Evolutionary conservation across 2,113 vertebrate species (phyloP).

Genomic region (Vimba vimba): DNA sequence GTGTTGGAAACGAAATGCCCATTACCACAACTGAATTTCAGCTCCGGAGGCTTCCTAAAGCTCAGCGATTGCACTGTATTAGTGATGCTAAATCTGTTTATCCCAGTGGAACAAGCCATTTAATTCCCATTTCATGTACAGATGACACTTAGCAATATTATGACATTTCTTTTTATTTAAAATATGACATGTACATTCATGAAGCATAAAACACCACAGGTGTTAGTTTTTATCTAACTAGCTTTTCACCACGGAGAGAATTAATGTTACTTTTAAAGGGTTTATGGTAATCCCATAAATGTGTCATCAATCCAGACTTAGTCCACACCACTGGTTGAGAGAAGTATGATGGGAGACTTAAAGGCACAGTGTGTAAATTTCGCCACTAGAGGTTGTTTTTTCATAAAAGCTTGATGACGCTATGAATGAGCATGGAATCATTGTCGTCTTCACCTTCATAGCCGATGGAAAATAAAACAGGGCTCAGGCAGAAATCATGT

Average conservation of each 20-base stretch:
- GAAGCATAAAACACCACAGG: not conserved
- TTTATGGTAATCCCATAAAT: constrained; percentile 31
- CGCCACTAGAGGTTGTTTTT: too few species aligned
- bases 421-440: too few species aligned
- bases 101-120: not conserved
- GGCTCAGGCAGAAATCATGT: too few species aligned
- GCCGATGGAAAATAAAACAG: too few species aligned
- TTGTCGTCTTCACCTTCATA: too few species aligned
- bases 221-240: constrained; percentile 1
- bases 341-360: not conserved
- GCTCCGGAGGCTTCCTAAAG: too few species aligned
- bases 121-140: constrained; percentile 1
- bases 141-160: not conserved
- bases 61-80: too few species aligned
- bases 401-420: too few species aligned
- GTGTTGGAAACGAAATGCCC: too few species aligned
- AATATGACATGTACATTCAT: not conserved
- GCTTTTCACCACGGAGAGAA: not conserved
- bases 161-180: not conserved
- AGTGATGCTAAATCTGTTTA: constrained; percentile 20
- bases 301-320: constrained; percentile 20
- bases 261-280: constrained; percentile 18
- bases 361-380: not conserved
- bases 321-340: not conserved
- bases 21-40: too few species aligned